Evolutionary conservation across 2,113 vertebrate species (phyloP), one percentile per base, ranked within the genome.

Genomic region (Alouatta palliata): DNA sequence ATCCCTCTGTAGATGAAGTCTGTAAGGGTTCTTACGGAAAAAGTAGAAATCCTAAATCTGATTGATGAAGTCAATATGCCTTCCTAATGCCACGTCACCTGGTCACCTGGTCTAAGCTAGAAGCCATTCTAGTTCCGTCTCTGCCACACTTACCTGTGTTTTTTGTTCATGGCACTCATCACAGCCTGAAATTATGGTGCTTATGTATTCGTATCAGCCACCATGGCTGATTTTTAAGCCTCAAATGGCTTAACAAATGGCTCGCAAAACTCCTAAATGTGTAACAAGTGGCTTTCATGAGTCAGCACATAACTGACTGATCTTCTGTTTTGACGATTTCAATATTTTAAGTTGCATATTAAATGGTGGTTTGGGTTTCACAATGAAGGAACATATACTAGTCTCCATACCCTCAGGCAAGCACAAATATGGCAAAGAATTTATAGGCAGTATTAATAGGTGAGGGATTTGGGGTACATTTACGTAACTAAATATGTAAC

Each of bases 311-410:
- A 8, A 21, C 68, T 79, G 35, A 16, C 43, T 83, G 30, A 81
- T 47, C 76, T 73, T 82, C 61, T 88, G 35, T 47, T 87, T 79
- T 70, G 92, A 95, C 40, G 40, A 80, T 73, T 80, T 91, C 68
- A 82, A 80, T 40, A 75, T 79, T 71, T 92, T 84, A 84, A 90
- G 47, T 49, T 91, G 61, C 30, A 68, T 52, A 88, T 64, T 66
- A 93, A 88, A 61, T 75, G 23, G 71, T 66, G 68, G 40, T 54
- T 94, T 84, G 45, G 45, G 17, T 83, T 93, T 87, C n/a, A 95
- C 14, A 49, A 8, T 58, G 49, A 96, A 87, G 43, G 47, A 73
- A 94, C 66, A 94, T 52, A 76, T 10, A 17, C 11, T 16, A 32
- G 19, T 88, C 13, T 49, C 30, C 37, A 73, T 37, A 76, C 2